Evolutionary conservation across 2,113 vertebrate species (phyloP).

Genomic region (Empidonax alnorum): DNA sequence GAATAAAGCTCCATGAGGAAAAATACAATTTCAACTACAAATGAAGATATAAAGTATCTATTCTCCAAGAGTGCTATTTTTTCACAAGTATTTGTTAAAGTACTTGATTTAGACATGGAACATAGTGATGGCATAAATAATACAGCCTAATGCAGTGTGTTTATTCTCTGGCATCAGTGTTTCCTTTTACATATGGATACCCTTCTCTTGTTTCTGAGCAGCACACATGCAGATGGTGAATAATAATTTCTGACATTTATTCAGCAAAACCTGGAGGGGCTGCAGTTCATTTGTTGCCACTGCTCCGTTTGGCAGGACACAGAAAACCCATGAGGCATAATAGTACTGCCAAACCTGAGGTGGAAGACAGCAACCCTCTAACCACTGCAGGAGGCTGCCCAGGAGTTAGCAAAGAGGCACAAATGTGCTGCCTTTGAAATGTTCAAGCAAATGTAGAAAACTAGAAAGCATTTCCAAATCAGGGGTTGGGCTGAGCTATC

Average conservation of each 20-base stretch:
- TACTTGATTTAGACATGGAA: background rate
- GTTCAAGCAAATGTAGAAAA: background rate
- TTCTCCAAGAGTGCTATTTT: background rate
- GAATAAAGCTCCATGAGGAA: background rate
- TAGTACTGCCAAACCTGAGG: background rate
- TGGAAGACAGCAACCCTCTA: background rate
- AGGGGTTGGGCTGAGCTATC: background rate
- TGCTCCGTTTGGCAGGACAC: background rate
- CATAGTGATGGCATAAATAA: background rate
- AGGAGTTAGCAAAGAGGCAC: background rate
- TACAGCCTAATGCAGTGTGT: background rate
- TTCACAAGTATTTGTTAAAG: background rate
- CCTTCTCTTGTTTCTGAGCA: background rate
- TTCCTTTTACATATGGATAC: background rate
- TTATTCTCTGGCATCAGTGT: background rate
- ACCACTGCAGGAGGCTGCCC: accelerated
- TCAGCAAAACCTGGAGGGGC: background rate
- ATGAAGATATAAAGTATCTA: background rate
- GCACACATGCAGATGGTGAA: background rate
- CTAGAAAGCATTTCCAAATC: background rate
- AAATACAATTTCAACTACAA: background rate
- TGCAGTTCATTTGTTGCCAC: background rate
- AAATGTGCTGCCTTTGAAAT: background rate
- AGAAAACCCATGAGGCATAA: background rate
- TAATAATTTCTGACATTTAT: background rate